phyloP scores from a whole-genome alignment of 2,888 invertebrate genomes.

The Brassicogethes aeneus region DNA sequence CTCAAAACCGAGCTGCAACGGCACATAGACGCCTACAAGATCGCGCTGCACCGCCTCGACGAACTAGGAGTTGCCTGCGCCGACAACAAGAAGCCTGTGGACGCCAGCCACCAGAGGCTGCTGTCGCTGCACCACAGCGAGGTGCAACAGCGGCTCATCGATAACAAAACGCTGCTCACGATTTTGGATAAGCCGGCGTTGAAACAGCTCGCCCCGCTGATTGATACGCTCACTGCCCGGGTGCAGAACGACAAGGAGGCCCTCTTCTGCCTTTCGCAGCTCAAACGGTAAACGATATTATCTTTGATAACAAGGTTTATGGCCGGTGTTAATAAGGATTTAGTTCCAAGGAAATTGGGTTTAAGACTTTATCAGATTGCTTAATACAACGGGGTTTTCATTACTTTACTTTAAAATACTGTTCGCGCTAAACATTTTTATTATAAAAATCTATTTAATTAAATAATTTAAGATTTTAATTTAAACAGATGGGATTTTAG shows the following conservation, averaged over 20 bases:
- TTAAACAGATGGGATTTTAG: no score
- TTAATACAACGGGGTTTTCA: no score
- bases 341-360: no score
- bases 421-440: no score
- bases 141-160: slow-evolving; percentile 82
- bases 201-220: slow-evolving; percentile 62
- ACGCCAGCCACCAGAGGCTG: slow-evolving; percentile 82
- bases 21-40: slow-evolving; percentile 78
- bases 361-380: no score
- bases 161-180: slow-evolving; percentile 83
- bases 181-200: slow-evolving; percentile 74
- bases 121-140: slow-evolving; percentile 75
- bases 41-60: slow-evolving; percentile 78
- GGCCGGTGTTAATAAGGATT: no score
- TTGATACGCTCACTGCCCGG: slow-evolving; percentile 61
- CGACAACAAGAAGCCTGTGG: slow-evolving; percentile 53
- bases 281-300: slow-evolving; percentile 46
- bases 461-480: no score
- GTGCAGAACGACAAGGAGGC: slow-evolving; percentile 90
- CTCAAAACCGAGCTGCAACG: slow-evolving; percentile 75
- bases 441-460: no score
- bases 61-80: slow-evolving; percentile 53
- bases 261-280: slow-evolving; percentile 60
- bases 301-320: slow-evolving; percentile 2
- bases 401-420: no score